These are phyloP conservation scores for Spinus pinus DNA, from an alignment of 2,797 vertebrate species.

Conservation along the genomic window DNA sequence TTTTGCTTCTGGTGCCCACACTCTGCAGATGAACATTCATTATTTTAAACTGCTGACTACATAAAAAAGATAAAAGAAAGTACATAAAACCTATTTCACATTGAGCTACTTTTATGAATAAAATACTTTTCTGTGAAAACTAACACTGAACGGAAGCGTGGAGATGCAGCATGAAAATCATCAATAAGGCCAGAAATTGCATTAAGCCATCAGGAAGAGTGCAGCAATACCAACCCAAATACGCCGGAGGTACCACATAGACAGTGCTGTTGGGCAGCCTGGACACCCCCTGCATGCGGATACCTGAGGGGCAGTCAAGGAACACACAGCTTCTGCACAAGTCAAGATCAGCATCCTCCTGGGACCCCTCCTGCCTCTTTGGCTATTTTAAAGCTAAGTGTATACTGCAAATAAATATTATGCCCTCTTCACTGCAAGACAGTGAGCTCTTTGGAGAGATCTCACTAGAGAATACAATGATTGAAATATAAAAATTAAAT, in stretches of 20 bases:
- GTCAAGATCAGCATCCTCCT: neutral
- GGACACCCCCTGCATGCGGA: conserved; percentile 91
- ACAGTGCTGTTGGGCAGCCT: conserved; percentile 93
- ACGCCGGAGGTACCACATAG: conserved; percentile 90
- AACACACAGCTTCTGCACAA: neutral
- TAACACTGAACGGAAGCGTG: fast-evolving
- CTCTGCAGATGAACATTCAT: neutral
- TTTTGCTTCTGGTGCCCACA: neutral
- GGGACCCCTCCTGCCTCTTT: neutral
- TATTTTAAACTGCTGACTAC: neutral
- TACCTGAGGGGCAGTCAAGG: conserved; percentile 79
- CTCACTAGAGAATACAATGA: neutral
- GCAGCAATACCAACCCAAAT: conserved; percentile 84
- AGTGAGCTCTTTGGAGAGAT: neutral
- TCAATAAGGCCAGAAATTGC: neutral
- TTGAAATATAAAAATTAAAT: neutral
- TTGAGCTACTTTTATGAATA: neutral
- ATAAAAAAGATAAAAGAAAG: neutral
- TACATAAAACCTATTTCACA: neutral
- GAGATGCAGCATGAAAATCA: neutral
- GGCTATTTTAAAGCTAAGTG: neutral
- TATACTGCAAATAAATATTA: neutral
- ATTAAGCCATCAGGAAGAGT: neutral
- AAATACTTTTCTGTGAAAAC: neutral
- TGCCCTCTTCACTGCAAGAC: neutral